Base-by-base conservation (phyloP, 2,113 vertebrate species). In the Illadopsis cleaveri region DNA sequence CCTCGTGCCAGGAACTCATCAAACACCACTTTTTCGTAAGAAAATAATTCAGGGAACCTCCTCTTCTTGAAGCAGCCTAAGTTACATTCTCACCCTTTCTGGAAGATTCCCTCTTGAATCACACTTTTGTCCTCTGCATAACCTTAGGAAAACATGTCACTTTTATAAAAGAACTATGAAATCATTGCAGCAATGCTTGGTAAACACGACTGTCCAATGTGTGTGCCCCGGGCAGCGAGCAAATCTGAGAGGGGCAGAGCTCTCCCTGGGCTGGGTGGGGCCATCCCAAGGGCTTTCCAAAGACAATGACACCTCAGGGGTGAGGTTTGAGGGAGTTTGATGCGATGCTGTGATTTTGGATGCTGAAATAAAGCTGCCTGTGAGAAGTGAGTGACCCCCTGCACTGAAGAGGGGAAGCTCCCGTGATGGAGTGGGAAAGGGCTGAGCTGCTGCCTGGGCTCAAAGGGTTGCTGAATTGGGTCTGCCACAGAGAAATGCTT, bases 201-300 rank as follows among this genome's bases (percentile, higher is more conserved):
- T 21, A 57, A 95, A 86, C 45, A 71, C 16, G 30, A 18, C 24
- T 0, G 0, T 45, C 2, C 0, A 0, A 35, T 2, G 1, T 65
- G 53, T 25, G 0, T 72, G 62, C 82, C 71, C 27, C 1, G 4
- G 44, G 62, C 2, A 4, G 24, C 0, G 0, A 47, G 17, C 23
- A 35, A 38, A 56, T 12, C 44, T 0, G 8, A 3, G 2, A 25
- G 3, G 2, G 13, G 48, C 50, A 21, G n/a, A 23, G 50, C 50
- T 65, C 30, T 45, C 54, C 38, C 20, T 12, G 69, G 27, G 27
- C 35, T 78, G 65, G 54, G 33, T 0, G 0, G 20, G 62, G 60
- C 51, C 54, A 33, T 45, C 51, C 51, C 31, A 0, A 27, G 15
- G 37, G 33, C 12, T 76, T 23, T 33, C 15, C 30, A 3, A 2